Evolutionary conservation across 2,888 invertebrate species (phyloP).

Genomic region (Epinotia ramella): DNA sequence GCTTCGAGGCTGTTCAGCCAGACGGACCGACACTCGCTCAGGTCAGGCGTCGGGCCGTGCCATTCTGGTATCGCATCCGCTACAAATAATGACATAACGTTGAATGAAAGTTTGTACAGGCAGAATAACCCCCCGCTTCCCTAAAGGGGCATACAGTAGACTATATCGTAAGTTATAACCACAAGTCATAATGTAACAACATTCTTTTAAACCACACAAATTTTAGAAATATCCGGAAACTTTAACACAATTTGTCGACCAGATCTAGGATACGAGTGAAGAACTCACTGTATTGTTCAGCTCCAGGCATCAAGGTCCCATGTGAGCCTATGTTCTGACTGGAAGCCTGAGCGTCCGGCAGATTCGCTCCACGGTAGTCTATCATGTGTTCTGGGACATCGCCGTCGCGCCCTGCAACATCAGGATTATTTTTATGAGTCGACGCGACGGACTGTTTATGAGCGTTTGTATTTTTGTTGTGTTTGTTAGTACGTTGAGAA

Average conservation of each 20-base stretch:
- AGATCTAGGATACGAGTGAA: neutral
- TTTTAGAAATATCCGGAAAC: no score
- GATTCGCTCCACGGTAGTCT: constrained; percentile 67
- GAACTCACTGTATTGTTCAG: constrained; percentile 73
- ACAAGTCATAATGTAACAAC: no score
- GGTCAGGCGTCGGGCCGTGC: constrained; percentile 92
- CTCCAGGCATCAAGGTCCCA: constrained; percentile 50
- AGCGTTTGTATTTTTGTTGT: neutral
- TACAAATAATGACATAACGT: constrained; percentile 53
- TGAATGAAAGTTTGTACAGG: neutral
- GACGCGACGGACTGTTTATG: neutral
- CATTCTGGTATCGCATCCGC: constrained; percentile 85
- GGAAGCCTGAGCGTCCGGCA: constrained; percentile 66
- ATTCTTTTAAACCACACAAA: no score
- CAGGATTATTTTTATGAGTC: neutral
- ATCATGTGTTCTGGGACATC: constrained; percentile 73
- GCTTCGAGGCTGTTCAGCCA: constrained; percentile 95
- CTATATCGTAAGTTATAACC: no score
- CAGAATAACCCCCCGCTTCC: no score
- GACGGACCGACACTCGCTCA: constrained; percentile 94
- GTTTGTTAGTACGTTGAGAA: no score
- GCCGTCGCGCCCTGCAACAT: constrained; percentile 71
- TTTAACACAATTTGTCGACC: neutral
- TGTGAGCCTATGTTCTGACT: constrained; percentile 57
- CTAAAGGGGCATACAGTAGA: no score